Evolutionary conservation across 1,140 invertebrate genomes (phyloP).

Genomic region (Rhopalosiphum maidis): DNA sequence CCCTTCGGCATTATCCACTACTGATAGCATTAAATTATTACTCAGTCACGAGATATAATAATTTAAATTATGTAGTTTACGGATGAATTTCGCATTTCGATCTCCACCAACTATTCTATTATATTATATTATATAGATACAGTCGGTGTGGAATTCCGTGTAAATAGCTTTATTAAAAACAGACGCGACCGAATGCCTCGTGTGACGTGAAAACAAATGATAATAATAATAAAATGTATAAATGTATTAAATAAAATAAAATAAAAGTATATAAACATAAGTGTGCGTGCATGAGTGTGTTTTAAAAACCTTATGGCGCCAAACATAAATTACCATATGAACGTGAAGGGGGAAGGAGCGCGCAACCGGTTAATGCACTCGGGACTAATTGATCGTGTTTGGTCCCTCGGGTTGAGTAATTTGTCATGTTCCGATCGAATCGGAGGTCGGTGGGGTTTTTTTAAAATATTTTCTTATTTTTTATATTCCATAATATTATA

Average conservation of each 20-base stretch:
- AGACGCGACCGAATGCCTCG: neutral
- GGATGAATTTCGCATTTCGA: neutral
- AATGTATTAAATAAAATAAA: neutral
- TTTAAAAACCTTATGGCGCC: constrained; percentile 52
- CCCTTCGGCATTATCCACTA: no score
- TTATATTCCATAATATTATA: neutral
- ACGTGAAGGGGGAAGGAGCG: neutral
- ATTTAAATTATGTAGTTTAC: neutral
- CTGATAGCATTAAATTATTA: neutral
- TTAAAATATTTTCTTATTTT: constrained; percentile 20
- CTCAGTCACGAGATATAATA: neutral
- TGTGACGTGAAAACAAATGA: neutral
- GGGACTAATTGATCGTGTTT: constrained; percentile 57
- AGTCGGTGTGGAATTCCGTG: neutral
- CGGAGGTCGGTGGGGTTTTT: constrained; percentile 42
- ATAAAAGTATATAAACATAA: neutral
- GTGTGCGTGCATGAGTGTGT: neutral
- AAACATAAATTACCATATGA: constrained; percentile 49
- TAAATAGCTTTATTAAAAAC: constrained; percentile 16
- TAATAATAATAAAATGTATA: constrained; percentile 13
- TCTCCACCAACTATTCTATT: neutral
- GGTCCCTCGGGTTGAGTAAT: constrained; percentile 56
- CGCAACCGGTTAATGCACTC: constrained; percentile 54
- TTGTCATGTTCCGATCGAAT: constrained; percentile 47
- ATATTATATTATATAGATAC: neutral